Base-by-base conservation (phyloP, 2,797 vertebrate genomes). In the Serranus cabrilla region DNA sequence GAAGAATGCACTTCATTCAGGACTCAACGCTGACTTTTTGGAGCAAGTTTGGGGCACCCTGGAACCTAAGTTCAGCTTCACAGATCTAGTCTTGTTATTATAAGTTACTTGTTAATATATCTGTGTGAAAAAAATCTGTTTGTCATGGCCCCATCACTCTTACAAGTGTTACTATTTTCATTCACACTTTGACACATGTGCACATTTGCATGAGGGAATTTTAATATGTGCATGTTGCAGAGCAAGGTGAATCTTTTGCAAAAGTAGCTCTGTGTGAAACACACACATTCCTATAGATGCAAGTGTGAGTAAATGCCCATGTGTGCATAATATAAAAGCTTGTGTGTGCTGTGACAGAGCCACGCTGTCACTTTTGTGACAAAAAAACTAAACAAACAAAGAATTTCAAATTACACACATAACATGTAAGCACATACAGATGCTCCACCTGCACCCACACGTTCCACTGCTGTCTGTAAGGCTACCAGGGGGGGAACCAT, bases 391-490 rank as follows among this genome's bases (percentile, higher is more conserved):
- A 78, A 42, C 27, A 61, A 79, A 70, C 56, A 45, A 40, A 57
- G 31, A 16, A 58, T 25, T 79, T 64, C 57, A 17, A 20, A 49
- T 16, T n/a, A 31, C 60, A 60, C 45, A 57, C 49, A 62, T 50
- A 47, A 39, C 39, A 60, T 47, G 11, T 23, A 58, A 27, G 31
- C 27, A 56, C 18, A 52, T 34, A 54, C 52, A 63, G 17, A 73
- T 72, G 4, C 62, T 72, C 52, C 72, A 71, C 67, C 64, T 56
- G 54, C 66, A 78, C 40, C 54, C 45, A 78, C 71, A 74, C 45
- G 46, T 68, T 76, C 50, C 74, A 49, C 65, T 50, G 56, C 57
- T 83, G 81, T 54, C 56, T 80, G 65, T 72, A 76, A 78, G 60
- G 74, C 74, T 75, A 80, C 65, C 43, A 23, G 71, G 50, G 66